These are phyloP conservation scores for Acanthaster planci DNA, from an alignment of 35 echinoderm and acorn worm genomes.

Conservation along the genomic window DNA sequence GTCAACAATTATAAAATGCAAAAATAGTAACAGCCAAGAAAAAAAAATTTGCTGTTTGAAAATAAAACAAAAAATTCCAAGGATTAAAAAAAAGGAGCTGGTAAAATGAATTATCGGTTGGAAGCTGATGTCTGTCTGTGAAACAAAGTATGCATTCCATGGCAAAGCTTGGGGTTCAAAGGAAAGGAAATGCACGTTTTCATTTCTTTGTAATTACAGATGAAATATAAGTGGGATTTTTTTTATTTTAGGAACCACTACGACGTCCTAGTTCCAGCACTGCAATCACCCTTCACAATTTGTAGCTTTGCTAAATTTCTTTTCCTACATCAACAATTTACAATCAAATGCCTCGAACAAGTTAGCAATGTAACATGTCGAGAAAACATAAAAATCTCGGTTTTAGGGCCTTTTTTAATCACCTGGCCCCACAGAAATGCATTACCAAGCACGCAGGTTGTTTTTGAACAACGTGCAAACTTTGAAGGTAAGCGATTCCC, in stretches of 20 bases:
- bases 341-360: slow-evolving; percentile 4
- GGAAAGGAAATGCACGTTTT: background rate
- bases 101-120: background rate
- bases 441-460: too few species aligned
- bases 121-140: background rate
- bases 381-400: too few species aligned
- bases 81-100: background rate
- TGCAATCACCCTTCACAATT: background rate
- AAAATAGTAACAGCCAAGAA: background rate
- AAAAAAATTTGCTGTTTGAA: background rate
- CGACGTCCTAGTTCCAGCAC: background rate
- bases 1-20: background rate
- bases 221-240: background rate
- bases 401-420: too few species aligned
- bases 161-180: background rate
- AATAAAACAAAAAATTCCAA: background rate
- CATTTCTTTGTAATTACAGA: background rate
- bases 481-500: background rate
- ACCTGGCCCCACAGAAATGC: too few species aligned
- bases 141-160: background rate
- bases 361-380: too few species aligned
- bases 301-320: background rate
- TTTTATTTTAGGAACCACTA: background rate
- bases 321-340: slow-evolving; percentile 32
- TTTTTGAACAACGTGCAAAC: too few species aligned